Evolutionary conservation across 2,888 invertebrate species (phyloP).

Genomic region (Coenonympha arcania): DNA sequence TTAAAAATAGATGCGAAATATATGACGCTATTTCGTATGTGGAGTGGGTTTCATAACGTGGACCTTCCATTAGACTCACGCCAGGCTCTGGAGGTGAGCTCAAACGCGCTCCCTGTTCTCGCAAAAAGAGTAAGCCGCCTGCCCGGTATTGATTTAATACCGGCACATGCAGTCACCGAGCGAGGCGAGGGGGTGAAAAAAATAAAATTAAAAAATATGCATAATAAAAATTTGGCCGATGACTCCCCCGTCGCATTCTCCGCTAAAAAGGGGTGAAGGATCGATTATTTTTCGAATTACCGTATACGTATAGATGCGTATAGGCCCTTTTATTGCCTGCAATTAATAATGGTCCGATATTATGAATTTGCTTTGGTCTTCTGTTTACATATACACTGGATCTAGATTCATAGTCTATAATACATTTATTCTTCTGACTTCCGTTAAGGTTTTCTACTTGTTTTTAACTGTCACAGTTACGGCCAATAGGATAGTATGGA

Average conservation of each 20-base stretch:
- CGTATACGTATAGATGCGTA: slow-evolving; percentile 30
- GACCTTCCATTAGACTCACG: slow-evolving; percentile 43
- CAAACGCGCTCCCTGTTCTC: slow-evolving; percentile 38
- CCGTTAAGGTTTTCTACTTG: too few species aligned
- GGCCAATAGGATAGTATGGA: too few species aligned
- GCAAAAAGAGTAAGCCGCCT: slow-evolving; percentile 46
- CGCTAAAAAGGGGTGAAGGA: slow-evolving; percentile 47
- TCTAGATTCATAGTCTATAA: too few species aligned
- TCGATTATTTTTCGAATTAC: slow-evolving; percentile 58
- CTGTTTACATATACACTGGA: not conserved
- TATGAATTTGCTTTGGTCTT: not conserved
- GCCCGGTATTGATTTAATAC: slow-evolving; percentile 59
- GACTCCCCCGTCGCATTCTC: slow-evolving; percentile 48
- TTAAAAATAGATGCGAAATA: slow-evolving; percentile 29
- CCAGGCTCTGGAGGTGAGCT: slow-evolving; percentile 37
- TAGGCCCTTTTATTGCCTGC: slow-evolving; percentile 27
- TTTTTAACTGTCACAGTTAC: too few species aligned
- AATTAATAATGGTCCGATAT: slow-evolving; percentile 25
- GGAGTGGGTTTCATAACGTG: slow-evolving; percentile 33
- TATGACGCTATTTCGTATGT: slow-evolving; percentile 26
- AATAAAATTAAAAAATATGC: slow-evolving; percentile 68
- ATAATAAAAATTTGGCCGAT: slow-evolving; percentile 65
- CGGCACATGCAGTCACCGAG: slow-evolving; percentile 43
- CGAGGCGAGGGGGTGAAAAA: slow-evolving; percentile 48
- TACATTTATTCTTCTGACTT: too few species aligned